These are phyloP conservation scores for Gambelia wislizenii DNA, from an alignment of 2,797 vertebrate genomes.

Conservation along the genomic window DNA sequence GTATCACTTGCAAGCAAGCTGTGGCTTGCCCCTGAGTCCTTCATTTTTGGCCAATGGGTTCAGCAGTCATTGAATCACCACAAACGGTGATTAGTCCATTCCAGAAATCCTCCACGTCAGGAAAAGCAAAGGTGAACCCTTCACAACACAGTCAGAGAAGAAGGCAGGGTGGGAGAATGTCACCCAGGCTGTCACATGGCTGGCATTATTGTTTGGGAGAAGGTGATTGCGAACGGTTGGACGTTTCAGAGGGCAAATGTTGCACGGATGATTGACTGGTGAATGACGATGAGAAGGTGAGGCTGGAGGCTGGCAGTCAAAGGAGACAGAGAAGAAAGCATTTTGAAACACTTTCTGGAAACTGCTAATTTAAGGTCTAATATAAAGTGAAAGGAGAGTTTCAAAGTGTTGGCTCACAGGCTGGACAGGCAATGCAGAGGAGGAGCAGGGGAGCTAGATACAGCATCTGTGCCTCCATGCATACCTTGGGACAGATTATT, in stretches of 20 bases:
- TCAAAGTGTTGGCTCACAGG: no score
- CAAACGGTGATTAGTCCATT: neutral
- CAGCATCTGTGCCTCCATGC: no score
- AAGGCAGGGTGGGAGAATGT: neutral
- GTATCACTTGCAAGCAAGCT: neutral
- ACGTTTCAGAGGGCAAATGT: accelerated
- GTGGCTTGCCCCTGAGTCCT: neutral
- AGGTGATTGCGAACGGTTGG: accelerated
- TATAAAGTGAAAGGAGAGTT: neutral
- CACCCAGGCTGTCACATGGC: no score
- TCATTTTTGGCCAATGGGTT: neutral
- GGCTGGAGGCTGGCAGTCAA: neutral
- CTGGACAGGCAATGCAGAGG: no score
- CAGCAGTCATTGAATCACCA: neutral
- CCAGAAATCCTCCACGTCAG: neutral
- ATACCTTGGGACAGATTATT: no score
- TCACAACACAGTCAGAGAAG: neutral
- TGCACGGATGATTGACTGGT: slow-evolving; percentile 1
- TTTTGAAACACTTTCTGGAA: neutral
- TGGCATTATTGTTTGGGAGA: accelerated
- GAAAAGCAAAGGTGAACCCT: neutral
- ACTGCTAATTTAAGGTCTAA: neutral
- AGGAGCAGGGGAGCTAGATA: no score
- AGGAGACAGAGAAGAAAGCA: neutral
- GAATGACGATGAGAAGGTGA: slow-evolving; percentile 18